Evolutionary conservation across 2,797 vertebrate genomes (phyloP).

Genomic region (Phoebastria nigripes): DNA sequence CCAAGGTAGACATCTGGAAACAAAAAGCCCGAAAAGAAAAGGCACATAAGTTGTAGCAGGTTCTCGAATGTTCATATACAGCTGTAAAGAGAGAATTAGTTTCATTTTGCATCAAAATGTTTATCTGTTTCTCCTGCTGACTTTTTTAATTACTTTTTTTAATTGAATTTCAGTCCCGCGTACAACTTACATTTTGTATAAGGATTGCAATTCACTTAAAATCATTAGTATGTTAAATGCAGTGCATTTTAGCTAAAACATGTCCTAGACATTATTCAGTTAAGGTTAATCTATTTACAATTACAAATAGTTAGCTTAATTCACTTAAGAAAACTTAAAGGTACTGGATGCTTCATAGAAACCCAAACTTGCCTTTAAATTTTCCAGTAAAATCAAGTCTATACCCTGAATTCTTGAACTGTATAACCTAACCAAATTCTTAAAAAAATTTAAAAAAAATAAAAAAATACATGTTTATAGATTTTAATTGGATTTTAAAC

Average conservation of each 20-base stretch:
- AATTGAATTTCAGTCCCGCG: constrained; percentile 30
- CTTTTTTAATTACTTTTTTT: not conserved
- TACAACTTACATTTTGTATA: constrained; percentile 6
- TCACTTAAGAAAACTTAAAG: not conserved
- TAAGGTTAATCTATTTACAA: not conserved
- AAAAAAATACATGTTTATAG: not conserved
- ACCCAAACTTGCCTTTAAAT: not conserved
- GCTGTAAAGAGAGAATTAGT: constrained; percentile 38
- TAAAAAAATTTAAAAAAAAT: not conserved
- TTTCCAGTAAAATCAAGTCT: not conserved
- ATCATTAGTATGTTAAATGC: constrained; percentile 32
- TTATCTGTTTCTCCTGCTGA: constrained; percentile 32
- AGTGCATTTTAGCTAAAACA: constrained; percentile 53
- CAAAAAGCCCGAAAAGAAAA: not conserved
- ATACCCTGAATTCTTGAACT: not conserved
- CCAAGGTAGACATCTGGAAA: not conserved
- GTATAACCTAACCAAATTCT: not conserved
- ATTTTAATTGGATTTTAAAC: not conserved
- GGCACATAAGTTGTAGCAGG: not conserved
- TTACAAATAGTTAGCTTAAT: not conserved
- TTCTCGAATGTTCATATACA: not conserved
- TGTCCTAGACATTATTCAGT: not conserved
- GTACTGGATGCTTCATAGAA: constrained; percentile 1
- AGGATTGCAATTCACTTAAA: constrained; percentile 54
- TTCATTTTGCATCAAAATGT: constrained; percentile 68